Evolutionary conservation across 2,888 invertebrate species (phyloP), one percentile per base, ranked within the genome.

Genomic region (Stratiomys singularior): DNA sequence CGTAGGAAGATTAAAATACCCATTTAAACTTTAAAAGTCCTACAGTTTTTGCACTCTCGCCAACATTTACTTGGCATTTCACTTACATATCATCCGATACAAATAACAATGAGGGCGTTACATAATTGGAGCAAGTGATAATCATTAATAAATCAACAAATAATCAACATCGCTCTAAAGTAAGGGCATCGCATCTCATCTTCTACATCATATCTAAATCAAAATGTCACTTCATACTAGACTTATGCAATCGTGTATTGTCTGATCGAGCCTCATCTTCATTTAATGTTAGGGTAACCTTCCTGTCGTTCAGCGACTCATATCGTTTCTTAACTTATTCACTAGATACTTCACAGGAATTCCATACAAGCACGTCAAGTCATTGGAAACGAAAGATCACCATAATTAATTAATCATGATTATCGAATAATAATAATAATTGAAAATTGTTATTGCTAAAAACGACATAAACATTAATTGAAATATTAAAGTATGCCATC

Each of bases 381-480:
- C 15, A 11, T n/a, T 7, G 7, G n/a, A 56, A n/a, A 15, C 60
- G 23, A 7, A 0, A 25, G 23, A 60, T 9, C 18, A 52, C 52
- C 13, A 64, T 64, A 64, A 64, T 64, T 64, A 64, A 64, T 64
- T 64, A 30, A n/a, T 64, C 64, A 64, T 64, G 64, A 64, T n/a
- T 64, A 64, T 64, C 64, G 28, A 1, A 64, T 60, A 60, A 60
- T 60, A 60, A 60, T 60, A 60, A 60, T 23, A 60, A 60, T n/a
- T 21, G 25, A 60, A 23, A 23, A 60, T 60, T 60, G 25, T n/a
- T 60, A 52, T 52, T 52, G n/a, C 52, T 52, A 60, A 60, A 60
- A 52, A 52, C 23, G 21, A 5, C 25, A 23, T 60, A 9, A 60
- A 25, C 4, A 18, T 18, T 60, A 60, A 60, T 60, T 60, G 58